Conservation (phyloP, 2,113 vertebrate genomes). For the Uria aalge region DNA sequence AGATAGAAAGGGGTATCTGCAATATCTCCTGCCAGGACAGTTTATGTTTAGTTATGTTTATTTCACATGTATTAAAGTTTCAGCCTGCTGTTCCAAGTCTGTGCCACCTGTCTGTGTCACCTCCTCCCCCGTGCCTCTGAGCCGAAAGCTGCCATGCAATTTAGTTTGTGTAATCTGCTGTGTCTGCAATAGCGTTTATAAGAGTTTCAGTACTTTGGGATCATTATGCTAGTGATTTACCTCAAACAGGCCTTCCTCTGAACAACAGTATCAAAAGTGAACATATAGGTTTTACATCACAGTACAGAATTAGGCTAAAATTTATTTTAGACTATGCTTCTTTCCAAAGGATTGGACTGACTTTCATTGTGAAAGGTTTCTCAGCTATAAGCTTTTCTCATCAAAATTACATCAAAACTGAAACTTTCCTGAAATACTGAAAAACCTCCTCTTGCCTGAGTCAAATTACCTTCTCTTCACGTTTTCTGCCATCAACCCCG, state of each 20-base stretch:
- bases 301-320: not conserved
- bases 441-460: not conserved
- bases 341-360: not conserved
- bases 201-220: not conserved
- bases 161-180: not conserved
- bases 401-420: not conserved
- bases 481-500: not conserved
- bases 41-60: not conserved
- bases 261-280: not conserved
- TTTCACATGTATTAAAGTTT: not conserved
- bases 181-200: not conserved
- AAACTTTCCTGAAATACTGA: not conserved
- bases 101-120: not conserved
- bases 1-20: not conserved
- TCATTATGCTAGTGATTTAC: not conserved
- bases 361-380: not conserved
- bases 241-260: not conserved
- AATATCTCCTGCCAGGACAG: not conserved
- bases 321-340: not conserved
- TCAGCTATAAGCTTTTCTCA: not conserved
- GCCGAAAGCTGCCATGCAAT: not conserved
- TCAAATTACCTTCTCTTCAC: not conserved
- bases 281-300: not conserved
- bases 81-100: not conserved
- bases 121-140: not conserved